Evolutionary conservation across 2,113 vertebrate species (phyloP).

Genomic region (Charadrius vociferus): DNA sequence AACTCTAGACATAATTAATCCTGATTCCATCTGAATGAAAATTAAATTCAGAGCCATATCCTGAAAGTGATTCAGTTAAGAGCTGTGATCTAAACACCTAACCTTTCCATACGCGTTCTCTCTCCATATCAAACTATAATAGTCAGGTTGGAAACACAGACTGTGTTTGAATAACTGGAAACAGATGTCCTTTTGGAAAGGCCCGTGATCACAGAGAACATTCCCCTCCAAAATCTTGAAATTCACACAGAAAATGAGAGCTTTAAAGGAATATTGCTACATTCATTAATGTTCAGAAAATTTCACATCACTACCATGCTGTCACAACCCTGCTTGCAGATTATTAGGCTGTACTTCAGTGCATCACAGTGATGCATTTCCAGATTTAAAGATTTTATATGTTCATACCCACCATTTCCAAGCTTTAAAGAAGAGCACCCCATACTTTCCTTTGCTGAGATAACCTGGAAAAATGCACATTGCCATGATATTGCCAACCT

Average conservation of each 20-base stretch:
- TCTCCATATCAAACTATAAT: not conserved
- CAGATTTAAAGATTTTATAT: not conserved
- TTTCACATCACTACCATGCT: not conserved
- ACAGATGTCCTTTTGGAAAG: not conserved
- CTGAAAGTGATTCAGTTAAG: not conserved
- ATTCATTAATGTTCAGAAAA: not conserved
- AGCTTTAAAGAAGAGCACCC: not conserved
- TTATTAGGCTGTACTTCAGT: not conserved
- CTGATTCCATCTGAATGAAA: not conserved
- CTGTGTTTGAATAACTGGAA: not conserved
- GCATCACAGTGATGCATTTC: not conserved
- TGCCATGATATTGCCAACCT: too few relatives aligned
- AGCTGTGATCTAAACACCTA: not conserved
- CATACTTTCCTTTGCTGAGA: not conserved
- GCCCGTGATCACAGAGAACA: accelerated
- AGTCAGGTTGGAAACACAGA: not conserved
- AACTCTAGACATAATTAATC: not conserved
- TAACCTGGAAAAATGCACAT: not conserved
- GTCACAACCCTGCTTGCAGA: not conserved
- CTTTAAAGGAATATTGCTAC: not conserved
- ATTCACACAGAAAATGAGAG: not conserved
- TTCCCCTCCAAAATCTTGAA: not conserved
- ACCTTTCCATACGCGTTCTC: not conserved
- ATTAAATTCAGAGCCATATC: not conserved
- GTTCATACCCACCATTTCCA: not conserved